Base-by-base conservation (phyloP, 2,888 invertebrate species). In the Agonopterix arenella region DNA sequence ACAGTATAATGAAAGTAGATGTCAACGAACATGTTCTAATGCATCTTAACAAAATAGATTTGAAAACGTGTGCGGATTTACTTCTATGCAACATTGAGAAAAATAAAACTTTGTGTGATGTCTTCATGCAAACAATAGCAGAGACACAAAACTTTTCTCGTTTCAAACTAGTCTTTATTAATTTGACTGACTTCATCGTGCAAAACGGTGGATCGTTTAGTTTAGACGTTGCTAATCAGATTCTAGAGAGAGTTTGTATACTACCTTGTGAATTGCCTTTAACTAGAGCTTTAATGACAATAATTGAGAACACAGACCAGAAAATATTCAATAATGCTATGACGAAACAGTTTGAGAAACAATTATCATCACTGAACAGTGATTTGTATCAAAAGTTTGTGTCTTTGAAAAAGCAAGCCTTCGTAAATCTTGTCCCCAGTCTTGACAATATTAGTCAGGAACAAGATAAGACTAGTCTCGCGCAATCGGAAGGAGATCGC, bases 141-240 rank as follows among this genome's bases (percentile, higher is more conserved):
- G 58, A 68, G 7, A 77, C 84, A 2, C 81, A 77, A 46, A 88
- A 89, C 58, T 86, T 89, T 57, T 69, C 77, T 0, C 68, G 83
- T 5, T 89, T 86, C 58, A 82, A 76, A 55, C 37, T 38, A 0
- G 73, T 82, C 18, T 86, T 85, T 55, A 56, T 77, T 4, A 76
- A 70, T 49, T 59, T 88, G 8, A 72, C 76, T 0, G 51, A 67
- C 8, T 78, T 79, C 44, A 73, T 84, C 53, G 66, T 67, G 2
- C 36, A 54, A 0, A 61, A 63, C 13, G 60, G 56, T 2, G 60
- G 71, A 46, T 57, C 51, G 2, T 75, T 86, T 10, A 53, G 57
- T 13, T 52, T 70, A 2, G 51, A 64, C 0, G 73, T 76, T 0
- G 77, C 74, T 0, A 57, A 56, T 0, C 67, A 70, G 1, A 68